Percentiles rank a stretch among this genome's conserved stretches.
Conservation (phyloP, 2,113 vertebrate species). For the Alectura lathami region DNA sequence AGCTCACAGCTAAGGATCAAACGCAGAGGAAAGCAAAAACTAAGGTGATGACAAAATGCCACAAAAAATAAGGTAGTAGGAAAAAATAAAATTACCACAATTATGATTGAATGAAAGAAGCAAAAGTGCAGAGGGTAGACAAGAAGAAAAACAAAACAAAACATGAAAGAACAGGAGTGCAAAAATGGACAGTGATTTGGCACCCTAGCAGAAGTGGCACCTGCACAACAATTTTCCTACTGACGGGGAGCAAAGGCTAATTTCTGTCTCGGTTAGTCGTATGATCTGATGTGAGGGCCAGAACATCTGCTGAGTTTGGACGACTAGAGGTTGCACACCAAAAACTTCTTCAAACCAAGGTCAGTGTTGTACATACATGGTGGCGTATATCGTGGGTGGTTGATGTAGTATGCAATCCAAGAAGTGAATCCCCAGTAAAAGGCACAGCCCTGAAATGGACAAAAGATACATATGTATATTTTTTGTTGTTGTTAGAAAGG, state of each 20-base stretch:
- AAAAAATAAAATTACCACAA: background rate
- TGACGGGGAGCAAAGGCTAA: background rate
- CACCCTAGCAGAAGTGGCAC: background rate
- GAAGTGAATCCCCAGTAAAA: slow-evolving; percentile 82
- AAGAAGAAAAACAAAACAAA: background rate
- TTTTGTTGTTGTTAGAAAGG: background rate
- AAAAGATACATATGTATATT: background rate
- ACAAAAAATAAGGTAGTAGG: background rate
- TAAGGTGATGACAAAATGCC: background rate
- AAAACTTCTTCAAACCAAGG: background rate
- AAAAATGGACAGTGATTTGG: rapidly evolving
- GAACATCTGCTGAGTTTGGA: background rate
- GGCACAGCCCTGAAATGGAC: slow-evolving; percentile 75
- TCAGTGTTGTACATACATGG: slow-evolving; percentile 73
- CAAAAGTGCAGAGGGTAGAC: background rate
- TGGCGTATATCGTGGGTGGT: slow-evolving; percentile 81
- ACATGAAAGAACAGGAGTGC: background rate
- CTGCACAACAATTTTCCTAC: background rate
- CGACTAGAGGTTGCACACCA: background rate
- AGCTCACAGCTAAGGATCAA: background rate
- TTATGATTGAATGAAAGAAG: background rate
- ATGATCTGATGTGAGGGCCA: background rate
- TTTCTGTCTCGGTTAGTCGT: background rate
- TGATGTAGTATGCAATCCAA: slow-evolving; percentile 83
- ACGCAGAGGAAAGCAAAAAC: background rate